A percentile compares a stretch with the other conserved stretches of the same genome.
These are phyloP conservation scores for Vicugna pacos DNA, from an alignment of 2,113 vertebrate genomes.

Conservation along the genomic window DNA sequence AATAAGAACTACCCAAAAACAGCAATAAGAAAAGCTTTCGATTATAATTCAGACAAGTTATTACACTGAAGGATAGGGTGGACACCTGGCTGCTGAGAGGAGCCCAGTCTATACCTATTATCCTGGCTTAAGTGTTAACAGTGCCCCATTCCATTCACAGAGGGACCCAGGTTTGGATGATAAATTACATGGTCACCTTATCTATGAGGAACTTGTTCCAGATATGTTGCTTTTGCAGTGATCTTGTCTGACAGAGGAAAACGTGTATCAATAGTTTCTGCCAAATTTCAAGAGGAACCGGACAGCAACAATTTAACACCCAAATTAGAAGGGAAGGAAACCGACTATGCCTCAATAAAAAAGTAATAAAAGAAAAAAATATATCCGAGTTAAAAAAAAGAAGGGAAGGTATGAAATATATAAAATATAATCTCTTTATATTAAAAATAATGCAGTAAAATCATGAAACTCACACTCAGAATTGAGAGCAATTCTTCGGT, in stretches of 20 bases:
- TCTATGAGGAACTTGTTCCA: neutral
- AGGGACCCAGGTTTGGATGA: neutral
- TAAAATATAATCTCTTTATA: conserved; percentile 46
- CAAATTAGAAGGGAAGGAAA: conserved; percentile 45
- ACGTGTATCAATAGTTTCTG: conserved; percentile 3
- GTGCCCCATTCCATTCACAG: neutral
- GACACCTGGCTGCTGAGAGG: neutral
- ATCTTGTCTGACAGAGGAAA: neutral
- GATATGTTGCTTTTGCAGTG: neutral
- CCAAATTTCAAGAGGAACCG: conserved; percentile 39
- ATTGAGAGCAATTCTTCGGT: conserved; percentile 92
- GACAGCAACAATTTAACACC: conserved; percentile 3
- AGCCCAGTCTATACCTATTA: neutral
- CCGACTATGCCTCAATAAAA: no score
- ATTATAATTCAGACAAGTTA: conserved; percentile 6
- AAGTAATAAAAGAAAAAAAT: no score
- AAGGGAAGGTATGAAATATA: conserved; percentile 35
- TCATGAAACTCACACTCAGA: conserved; percentile 92
- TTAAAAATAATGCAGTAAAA: neutral
- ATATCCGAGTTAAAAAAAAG: neutral
- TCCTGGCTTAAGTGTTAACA: conserved; percentile 30
- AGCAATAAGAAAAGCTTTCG: conserved; percentile 12
- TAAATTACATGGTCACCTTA: neutral
- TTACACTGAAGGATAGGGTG: neutral
- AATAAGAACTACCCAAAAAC: neutral